Base-by-base conservation (phyloP, 2,888 invertebrate genomes). In the Falcaria lacertinaria region DNA sequence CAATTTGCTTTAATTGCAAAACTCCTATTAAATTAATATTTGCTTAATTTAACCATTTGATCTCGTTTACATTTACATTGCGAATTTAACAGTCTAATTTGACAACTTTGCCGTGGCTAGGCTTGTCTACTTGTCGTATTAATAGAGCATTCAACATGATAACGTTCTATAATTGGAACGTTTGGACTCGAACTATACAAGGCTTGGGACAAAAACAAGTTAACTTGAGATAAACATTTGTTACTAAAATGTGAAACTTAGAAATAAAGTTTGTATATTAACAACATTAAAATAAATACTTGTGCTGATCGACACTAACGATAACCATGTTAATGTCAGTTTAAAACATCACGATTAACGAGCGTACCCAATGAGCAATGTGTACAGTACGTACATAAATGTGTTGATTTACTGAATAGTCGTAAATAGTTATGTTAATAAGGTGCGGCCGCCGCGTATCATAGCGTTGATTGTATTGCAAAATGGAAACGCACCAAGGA, bases 401-500 rank as follows among this genome's bases (percentile, higher is more conserved):
- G 73, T 74, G 72, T 78, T 80, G 74, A 80, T 82, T 83, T 82
- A 81, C 77, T 70, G 67, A 64, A 68, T 64, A 70, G 67, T 71
- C 71, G 74, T 80, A 80, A 80, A 83, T 81, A 77, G 68, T 76
- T 80, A 78, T 81, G 80, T 67, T 81, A 83, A 84, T 82, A 72
- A 77, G 80, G 73, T 65, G 68, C 55, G 74, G 70, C 60, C 50
- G 53, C 60, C 44, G 54, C 61, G 57, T 72, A 70, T 73, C 72
- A 69, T 67, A 67, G 64, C 68, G 66, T 67, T 74, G 74, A 79
- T 80, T 81, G 75, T 76, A 74, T 78, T 85, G 80, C 84, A 80
- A 85, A 82, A 84, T 82, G 73, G 74, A 80, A 80, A 75, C 78
- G 67, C 73, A 68, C 69, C 59, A 52, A 62, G 56, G 55, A 58